A percentile compares a stretch with the other conserved stretches of the same genome.
These are phyloP conservation scores for Caenorhabditis remanei DNA, from an alignment of 1,140 invertebrate species.

Conservation along the genomic window DNA sequence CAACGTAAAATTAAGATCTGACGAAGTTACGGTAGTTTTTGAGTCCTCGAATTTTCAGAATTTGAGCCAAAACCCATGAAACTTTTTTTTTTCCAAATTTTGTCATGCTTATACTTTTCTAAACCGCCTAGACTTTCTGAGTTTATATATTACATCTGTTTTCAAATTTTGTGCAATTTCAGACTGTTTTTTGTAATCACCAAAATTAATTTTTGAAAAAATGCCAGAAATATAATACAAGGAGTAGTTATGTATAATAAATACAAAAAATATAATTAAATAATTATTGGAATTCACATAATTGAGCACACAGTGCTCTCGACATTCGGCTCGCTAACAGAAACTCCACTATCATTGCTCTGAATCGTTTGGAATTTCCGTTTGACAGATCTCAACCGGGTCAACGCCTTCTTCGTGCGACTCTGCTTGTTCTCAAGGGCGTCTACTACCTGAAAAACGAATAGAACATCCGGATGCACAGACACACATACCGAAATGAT, in stretches of 20 bases:
- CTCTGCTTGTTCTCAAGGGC: conserved; percentile 31
- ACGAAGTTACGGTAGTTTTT: too few species aligned
- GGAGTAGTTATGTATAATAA: not conserved
- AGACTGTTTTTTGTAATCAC: too few species aligned
- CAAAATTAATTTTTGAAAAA: too few species aligned
- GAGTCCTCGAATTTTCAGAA: too few species aligned
- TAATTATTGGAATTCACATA: conserved; percentile 35
- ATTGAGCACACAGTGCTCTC: conserved; percentile 54
- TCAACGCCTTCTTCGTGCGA: conserved; percentile 19
- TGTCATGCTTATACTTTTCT: too few species aligned
- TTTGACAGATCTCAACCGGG: conserved; percentile 43
- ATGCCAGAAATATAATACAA: too few species aligned
- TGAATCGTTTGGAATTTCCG: conserved; percentile 54
- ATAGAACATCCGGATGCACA: not conserved
- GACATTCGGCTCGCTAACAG: conserved; percentile 47
- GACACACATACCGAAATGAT: conserved; percentile 28
- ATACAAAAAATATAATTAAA: not conserved
- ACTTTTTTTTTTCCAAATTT: too few species aligned
- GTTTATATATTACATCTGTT: too few species aligned
- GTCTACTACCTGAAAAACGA: conserved; percentile 30
- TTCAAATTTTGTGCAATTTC: too few species aligned
- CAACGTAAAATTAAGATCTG: too few species aligned
- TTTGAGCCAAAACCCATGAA: too few species aligned
- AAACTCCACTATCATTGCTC: conserved; percentile 58
- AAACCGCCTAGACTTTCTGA: too few species aligned